Evolutionary conservation across 1,140 invertebrate genomes (phyloP).

Genomic region (Reticulitermes speratus): DNA sequence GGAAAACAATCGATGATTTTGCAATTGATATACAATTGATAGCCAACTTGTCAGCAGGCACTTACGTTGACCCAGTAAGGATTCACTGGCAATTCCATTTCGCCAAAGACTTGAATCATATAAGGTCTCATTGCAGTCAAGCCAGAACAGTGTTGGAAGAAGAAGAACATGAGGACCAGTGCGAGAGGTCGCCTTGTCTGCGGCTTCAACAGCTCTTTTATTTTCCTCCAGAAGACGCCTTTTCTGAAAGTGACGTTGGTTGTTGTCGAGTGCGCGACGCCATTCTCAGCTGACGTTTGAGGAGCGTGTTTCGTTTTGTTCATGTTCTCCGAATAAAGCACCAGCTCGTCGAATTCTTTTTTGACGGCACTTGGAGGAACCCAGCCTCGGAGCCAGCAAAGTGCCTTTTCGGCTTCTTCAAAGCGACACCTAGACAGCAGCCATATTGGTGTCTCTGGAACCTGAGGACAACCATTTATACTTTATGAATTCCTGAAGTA

Average conservation of each 20-base stretch:
- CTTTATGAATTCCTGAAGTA: not conserved
- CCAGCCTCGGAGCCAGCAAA: constrained; percentile 56
- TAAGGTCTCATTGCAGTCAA: constrained; percentile 59
- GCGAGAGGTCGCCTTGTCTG: constrained; percentile 52
- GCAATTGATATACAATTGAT: not conserved
- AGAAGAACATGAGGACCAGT: constrained; percentile 52
- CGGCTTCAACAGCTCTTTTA: constrained; percentile 49
- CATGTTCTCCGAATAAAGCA: constrained; percentile 37
- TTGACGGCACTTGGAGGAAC: constrained; percentile 47
- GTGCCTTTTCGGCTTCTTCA: constrained; percentile 50
- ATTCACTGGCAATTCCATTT: constrained; percentile 50
- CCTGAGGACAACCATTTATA: constrained; percentile 40
- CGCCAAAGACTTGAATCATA: constrained; percentile 54
- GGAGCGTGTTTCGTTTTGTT: constrained; percentile 13
- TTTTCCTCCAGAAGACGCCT: constrained; percentile 25
- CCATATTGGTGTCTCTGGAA: constrained; percentile 69
- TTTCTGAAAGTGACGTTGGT: constrained; percentile 44
- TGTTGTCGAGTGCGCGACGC: constrained; percentile 48
- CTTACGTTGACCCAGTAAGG: constrained; percentile 50
- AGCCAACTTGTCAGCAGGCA: not conserved
- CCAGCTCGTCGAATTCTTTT: constrained; percentile 46
- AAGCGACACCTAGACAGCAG: constrained; percentile 52
- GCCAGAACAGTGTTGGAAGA: constrained; percentile 53
- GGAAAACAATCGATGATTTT: too few species aligned
- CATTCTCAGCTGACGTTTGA: constrained; percentile 42